A percentile compares a stretch with the other conserved stretches of the same genome.
phyloP scores from a whole-genome alignment of 2,113 vertebrate species.

The Ceratotherium simum region DNA sequence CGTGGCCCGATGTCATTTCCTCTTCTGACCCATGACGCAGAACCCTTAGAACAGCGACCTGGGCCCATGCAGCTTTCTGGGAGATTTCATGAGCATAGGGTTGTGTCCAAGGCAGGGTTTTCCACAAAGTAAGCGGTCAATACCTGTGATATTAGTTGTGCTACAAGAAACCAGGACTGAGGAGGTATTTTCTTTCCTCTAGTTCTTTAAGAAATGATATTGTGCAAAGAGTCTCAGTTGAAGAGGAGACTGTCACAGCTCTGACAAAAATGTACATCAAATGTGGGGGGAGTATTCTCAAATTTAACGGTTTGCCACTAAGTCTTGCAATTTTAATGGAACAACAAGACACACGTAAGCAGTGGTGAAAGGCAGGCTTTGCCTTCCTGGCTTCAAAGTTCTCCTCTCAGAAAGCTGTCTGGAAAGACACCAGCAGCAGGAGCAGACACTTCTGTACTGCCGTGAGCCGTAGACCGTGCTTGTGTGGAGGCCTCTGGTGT shows the following conservation, averaged over 20 bases:
- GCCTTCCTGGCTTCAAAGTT: neutral
- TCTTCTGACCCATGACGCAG: neutral
- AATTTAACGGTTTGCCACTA: neutral
- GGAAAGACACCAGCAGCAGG: neutral
- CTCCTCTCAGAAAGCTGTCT: neutral
- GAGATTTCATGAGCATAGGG: neutral
- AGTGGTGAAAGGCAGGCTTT: neutral
- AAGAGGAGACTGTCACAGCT: neutral
- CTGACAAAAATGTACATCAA: neutral
- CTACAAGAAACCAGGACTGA: neutral
- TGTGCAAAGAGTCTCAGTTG: neutral
- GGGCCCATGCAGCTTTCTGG: neutral
- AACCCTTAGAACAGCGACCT: neutral
- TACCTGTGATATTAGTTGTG: neutral
- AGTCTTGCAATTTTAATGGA: neutral
- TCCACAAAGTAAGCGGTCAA: neutral
- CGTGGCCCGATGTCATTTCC: neutral
- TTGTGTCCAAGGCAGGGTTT: neutral
- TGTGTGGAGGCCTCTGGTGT: rapidly evolving
- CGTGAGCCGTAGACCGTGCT: neutral
- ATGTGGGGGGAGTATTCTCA: neutral
- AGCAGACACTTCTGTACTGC: neutral
- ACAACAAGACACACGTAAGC: neutral
- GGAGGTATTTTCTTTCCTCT: neutral
- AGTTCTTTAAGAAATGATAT: neutral